Percentiles rank a stretch among this genome's conserved stretches.
phyloP scores from a whole-genome alignment of 2,797 vertebrate genomes.

The Helarctos malayanus region DNA sequence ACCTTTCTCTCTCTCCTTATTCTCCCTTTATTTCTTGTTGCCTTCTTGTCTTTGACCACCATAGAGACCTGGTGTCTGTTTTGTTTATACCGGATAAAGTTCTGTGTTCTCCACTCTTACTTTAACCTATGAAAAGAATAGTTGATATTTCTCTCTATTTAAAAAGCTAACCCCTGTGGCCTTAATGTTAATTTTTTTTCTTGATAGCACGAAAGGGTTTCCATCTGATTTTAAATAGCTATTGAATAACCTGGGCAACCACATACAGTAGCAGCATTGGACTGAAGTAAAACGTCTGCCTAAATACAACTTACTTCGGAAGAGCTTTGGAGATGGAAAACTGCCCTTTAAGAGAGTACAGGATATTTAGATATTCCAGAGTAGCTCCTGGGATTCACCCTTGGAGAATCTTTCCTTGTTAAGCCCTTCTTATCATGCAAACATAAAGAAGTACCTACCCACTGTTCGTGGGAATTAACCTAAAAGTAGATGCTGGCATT shows the following conservation, averaged over 20 bases:
- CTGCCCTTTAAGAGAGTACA: neutral
- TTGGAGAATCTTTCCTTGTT: neutral
- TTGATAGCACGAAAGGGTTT: neutral
- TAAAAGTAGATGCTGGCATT: neutral
- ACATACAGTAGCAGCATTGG: neutral
- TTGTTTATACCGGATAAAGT: neutral
- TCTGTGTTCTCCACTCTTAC: neutral
- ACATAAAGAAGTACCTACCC: neutral
- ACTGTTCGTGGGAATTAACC: neutral
- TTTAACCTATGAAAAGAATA: neutral
- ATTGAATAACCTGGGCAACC: constrained; percentile 17
- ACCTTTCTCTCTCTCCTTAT: neutral
- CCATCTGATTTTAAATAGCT: constrained; percentile 21
- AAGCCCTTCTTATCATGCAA: neutral
- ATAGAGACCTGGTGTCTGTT: neutral
- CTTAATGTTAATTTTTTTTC: constrained; percentile 46
- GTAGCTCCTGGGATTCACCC: neutral
- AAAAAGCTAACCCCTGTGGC: neutral
- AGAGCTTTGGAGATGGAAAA: neutral
- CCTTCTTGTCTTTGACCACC: neutral
- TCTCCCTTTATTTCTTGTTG: neutral
- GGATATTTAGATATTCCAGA: constrained; percentile 42
- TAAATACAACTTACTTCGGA: constrained; percentile 1
- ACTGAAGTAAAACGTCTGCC: neutral
- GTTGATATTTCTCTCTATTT: constrained; percentile 17